Evolutionary conservation across 2,113 vertebrate species (phyloP).

Genomic region (Corynorhinus townsendii): DNA sequence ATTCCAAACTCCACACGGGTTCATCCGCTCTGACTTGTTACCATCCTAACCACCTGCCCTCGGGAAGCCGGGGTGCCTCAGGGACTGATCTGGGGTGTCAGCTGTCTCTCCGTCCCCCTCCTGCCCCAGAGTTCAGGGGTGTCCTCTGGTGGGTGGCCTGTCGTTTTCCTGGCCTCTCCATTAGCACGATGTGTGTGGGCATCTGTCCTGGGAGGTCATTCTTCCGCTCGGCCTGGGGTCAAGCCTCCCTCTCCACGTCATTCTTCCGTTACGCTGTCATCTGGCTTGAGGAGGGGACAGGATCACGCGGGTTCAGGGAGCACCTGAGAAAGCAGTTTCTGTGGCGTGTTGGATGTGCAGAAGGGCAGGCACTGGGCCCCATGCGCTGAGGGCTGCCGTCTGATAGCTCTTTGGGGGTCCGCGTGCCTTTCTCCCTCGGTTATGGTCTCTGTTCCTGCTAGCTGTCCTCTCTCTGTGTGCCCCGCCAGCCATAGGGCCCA

Average conservation of each 20-base stretch:
- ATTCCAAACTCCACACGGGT: constrained; percentile 57
- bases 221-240: background rate
- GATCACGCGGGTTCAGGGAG: background rate
- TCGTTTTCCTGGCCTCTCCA: background rate
- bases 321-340: background rate
- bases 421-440: background rate
- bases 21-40: constrained; percentile 62
- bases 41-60: background rate
- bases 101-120: background rate
- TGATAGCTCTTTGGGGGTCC: background rate
- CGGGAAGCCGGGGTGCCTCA: background rate
- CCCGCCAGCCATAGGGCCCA: background rate
- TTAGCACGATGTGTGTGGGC: background rate
- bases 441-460: background rate
- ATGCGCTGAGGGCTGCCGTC: background rate
- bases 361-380: background rate
- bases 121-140: background rate
- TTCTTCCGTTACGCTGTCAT: background rate
- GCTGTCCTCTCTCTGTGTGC: background rate
- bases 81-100: background rate
- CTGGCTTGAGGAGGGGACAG: background rate
- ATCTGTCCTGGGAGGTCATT: background rate
- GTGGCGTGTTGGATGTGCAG: background rate
- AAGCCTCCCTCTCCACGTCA: background rate
- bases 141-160: background rate